Evolutionary conservation across 2,888 invertebrate genomes (phyloP), one percentile per base, ranked within the genome.

Genomic region (Agriopis marginaria): DNA sequence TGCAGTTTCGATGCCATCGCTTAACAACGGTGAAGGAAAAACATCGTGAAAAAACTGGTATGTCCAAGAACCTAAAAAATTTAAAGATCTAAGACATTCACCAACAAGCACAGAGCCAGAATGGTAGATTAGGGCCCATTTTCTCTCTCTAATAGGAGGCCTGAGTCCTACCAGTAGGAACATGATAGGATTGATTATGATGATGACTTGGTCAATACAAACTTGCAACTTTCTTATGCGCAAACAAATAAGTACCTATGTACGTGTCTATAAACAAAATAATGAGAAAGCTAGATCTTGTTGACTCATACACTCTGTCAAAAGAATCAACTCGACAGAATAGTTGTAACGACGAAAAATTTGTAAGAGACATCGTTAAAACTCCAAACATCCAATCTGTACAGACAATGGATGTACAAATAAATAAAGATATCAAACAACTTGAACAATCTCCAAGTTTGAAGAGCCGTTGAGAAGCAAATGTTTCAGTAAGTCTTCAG

Each of bases 401-500:
- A 45, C 55, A 61, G 44, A 64, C 51, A 65, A 64, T 50, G 60
- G 12, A 39, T 12, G 32, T 47, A 69, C 53, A 62, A 65, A 70
- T 59, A 63, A 66, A 70, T 58, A 66, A 58, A 45, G 51, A 61
- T 63, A 54, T 23, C 49, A 40, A 55, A 60, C 54, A 61, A 66
- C 70, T 69, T 39, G 14, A 56, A 63, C 17, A 39, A 51, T 61
- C 55, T 49, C 40, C 60, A 40, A 66, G 47, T 70, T 66, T 66
- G 58, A 62, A 63, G 32, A 69, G 58, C 44, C 45, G 62, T 63
- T 54, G 53, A 65, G 51, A 69, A 23, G 61, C 58, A 54, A 70
- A 66, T 66, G 63, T 66, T 65, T 49, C 62, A 58, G 51, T 62
- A 50, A 44, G 59, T 62, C 55, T 42, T 32, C 23, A 50, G 12